Conservation (phyloP, 2,113 vertebrate genomes). For the Elanoides forficatus region DNA sequence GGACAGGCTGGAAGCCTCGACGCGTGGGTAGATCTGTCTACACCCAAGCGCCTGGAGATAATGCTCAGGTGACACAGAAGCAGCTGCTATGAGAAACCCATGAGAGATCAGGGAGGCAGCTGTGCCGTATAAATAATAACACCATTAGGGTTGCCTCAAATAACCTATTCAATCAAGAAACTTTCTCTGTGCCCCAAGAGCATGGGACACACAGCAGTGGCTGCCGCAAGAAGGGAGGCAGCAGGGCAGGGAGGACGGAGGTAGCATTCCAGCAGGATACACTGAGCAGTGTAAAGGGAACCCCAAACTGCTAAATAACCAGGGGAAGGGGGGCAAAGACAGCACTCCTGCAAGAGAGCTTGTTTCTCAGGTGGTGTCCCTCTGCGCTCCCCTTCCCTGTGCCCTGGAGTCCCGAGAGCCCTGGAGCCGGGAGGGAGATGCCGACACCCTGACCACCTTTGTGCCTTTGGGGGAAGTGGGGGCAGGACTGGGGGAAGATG, state of each 20-base stretch:
- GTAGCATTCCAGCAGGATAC: not conserved
- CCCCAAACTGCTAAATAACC: fast-evolving
- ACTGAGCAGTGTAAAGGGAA: fast-evolving
- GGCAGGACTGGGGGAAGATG: not conserved
- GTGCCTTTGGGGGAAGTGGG: not conserved
- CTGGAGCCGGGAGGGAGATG: fast-evolving
- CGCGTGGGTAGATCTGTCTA: fast-evolving
- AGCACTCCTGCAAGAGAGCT: fast-evolving
- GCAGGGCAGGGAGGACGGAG: not conserved
- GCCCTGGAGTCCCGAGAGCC: not conserved
- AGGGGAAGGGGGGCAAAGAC: not conserved
- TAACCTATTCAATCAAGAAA: fast-evolving
- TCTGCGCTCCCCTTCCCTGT: fast-evolving
- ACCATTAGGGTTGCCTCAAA: not conserved
- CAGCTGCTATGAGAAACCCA: not conserved
- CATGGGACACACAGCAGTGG: fast-evolving
- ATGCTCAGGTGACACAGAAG: not conserved
- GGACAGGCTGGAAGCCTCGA: not conserved
- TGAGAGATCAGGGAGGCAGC: not conserved
- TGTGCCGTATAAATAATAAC: fast-evolving
- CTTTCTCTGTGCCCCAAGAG: not conserved
- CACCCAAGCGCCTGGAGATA: not conserved
- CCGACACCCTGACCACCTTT: not conserved
- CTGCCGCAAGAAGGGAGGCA: not conserved
- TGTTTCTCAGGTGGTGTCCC: fast-evolving